phyloP scores from a whole-genome alignment of 1,140 invertebrate genomes.

The Heliothis virescens region DNA sequence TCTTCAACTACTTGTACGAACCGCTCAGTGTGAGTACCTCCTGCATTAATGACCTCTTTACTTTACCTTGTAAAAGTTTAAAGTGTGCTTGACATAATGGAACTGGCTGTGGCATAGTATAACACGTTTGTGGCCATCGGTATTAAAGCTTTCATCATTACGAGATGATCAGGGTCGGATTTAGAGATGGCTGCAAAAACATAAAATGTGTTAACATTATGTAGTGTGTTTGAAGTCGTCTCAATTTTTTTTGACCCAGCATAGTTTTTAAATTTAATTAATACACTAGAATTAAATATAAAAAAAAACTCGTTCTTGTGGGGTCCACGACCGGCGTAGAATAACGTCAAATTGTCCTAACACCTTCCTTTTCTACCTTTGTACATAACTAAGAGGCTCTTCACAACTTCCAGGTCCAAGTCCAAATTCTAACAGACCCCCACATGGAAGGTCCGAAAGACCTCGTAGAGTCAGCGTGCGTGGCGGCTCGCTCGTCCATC shows the following conservation, averaged over 20 bases:
- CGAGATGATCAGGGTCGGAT: too few species aligned
- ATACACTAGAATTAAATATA: too few species aligned
- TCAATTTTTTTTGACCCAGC: too few species aligned
- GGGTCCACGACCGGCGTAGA: too few species aligned
- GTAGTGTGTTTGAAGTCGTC: too few species aligned
- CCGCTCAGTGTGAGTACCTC: slow-evolving; percentile 68
- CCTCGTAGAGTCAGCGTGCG: slow-evolving; percentile 58
- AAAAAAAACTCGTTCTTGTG: too few species aligned
- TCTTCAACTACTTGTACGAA: slow-evolving; percentile 79
- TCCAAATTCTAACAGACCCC: slow-evolving; percentile 61
- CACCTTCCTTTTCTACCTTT: not conserved
- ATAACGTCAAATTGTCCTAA: too few species aligned
- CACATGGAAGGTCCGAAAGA: slow-evolving; percentile 54
- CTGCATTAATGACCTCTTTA: not conserved
- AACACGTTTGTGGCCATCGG: not conserved
- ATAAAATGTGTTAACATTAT: too few species aligned
- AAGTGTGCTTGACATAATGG: not conserved
- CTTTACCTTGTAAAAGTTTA: not conserved
- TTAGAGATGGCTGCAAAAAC: too few species aligned
- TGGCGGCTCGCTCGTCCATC: slow-evolving; percentile 57
- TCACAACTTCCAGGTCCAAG: slow-evolving; percentile 62
- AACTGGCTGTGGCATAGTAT: not conserved
- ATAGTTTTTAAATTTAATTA: too few species aligned
- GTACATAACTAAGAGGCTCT: not conserved
- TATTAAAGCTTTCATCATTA: not conserved